Evolutionary conservation across 2,113 vertebrate genomes (phyloP), one percentile per base, ranked within the genome.

Genomic region (Pterocles burchelli): DNA sequence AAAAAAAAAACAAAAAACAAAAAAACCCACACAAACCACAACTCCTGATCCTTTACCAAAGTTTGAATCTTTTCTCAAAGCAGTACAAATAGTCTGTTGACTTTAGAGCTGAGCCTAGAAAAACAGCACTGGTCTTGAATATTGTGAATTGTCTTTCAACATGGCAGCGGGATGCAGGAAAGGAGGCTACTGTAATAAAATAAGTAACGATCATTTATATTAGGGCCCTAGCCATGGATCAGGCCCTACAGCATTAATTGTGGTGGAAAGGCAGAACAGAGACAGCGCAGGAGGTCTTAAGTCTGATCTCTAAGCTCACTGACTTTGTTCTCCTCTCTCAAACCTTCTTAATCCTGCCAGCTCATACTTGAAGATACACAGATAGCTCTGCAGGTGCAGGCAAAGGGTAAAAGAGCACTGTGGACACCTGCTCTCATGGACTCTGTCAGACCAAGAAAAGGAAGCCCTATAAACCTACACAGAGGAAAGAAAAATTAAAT

Each of bases 101-200:
- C 48, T 68, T 34, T 11, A 90, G 22, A 88, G 17, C 4, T 43
- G 29, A 21, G 17, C 15, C 25, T 41, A 74, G 38, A 76, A 89
- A 87, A 81, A 62, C 9, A 65, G 24, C 9, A 57, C 17, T 26
- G 45, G 3, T 38, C 79, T 68, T 65, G 16, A 78, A 72, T 61
- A 65, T 62, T 33, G 3, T 49, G 17, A 91, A 62, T 6, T 41
- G 7, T 34, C 49, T 68, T 89, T 67, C 72, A 48, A 59, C 3
- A 10, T 8, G 5, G 24, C 36, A 90, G 34, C 11, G n/a, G 5
- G 58, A 58, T 0, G 0, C 10, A 41, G 3, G 24, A 83, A 85
- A 76, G 15, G 11, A 54, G 9, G 62, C 20, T 74, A 66, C n/a
- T 51, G 28, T 43, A 85, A 80, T 26, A 12, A 85, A 91, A 34